phyloP scores from a whole-genome alignment of 1,140 invertebrate genomes.

The Drosophila pandora region DNA sequence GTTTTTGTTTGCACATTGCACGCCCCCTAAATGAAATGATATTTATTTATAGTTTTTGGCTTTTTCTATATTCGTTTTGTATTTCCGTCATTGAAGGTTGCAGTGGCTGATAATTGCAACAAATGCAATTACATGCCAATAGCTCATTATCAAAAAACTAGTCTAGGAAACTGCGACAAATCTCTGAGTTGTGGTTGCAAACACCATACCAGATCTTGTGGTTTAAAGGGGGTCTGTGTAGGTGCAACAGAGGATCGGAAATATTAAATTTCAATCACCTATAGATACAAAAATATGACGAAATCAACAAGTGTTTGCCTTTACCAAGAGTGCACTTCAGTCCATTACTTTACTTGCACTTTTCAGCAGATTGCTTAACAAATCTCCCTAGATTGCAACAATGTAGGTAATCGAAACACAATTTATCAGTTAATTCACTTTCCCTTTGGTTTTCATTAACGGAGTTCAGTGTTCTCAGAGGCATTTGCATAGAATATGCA shows the following conservation, averaged over 20 bases:
- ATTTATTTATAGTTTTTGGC: constrained; percentile 35
- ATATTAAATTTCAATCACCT: constrained; percentile 5
- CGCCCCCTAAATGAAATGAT: constrained; percentile 9
- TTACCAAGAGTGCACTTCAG: neutral
- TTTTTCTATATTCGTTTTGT: neutral
- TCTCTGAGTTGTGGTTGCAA: constrained; percentile 19
- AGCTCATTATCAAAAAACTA: constrained; percentile 31
- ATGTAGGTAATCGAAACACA: neutral
- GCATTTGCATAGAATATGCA: constrained; percentile 35
- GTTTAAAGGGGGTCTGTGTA: constrained; percentile 1
- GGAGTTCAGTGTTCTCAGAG: constrained; percentile 24
- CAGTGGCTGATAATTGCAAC: neutral
- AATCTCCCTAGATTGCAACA: neutral
- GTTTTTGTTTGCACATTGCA: constrained; percentile 11
- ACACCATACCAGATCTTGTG: constrained; percentile 23
- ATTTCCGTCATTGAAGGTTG: constrained; percentile 27
- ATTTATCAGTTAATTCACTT: constrained; percentile 1
- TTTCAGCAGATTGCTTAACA: neutral
- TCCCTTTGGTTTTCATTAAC: neutral
- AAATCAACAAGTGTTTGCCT: neutral
- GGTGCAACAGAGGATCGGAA: constrained; percentile 2
- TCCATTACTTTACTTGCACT: constrained; percentile 3
- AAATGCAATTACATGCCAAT: constrained; percentile 14
- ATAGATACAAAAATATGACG: neutral
- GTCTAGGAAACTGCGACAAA: constrained; percentile 19